Base-by-base conservation (phyloP, 2,113 vertebrate species). In the Heterochromis multidens region DNA sequence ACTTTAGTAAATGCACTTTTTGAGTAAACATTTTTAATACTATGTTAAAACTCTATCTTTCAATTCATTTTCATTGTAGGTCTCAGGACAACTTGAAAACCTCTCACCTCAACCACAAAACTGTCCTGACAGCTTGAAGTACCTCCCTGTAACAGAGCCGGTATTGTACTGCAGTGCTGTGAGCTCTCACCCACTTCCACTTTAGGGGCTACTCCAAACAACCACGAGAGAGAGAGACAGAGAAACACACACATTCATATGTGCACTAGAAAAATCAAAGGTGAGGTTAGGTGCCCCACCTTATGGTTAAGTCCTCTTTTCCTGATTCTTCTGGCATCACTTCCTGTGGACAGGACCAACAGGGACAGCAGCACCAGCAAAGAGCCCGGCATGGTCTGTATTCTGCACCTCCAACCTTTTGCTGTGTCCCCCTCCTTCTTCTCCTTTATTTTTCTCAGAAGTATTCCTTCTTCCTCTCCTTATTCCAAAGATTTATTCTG, bases 261-360 rank as follows among this genome's bases (percentile, higher is more conserved):
- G 16, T 58, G 8, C 17, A 65, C 13, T 23, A 40, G 4, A 49
- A 52, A 57, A 57, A 54, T 79, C 40, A 84, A 72, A 83, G 60
- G 40, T 80, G 49, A 86, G 40, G 56, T 77, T 65, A 78, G 58
- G 25, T 52, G 82, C 60, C 94, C 88, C 88, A 96, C 96, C 95
- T 97, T 96, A 25, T 96, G 96, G 87, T 91, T 95, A 79, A 96
- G 95, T 87, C 92, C 95, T 88, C 95, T 95, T 87, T 95, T 97
- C 90, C 93, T 93, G 87, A 96, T 93, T 87, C 88, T 88, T 46
- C 89, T 94, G 86, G 87, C 87, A 89, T 92, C 88, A 90, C 91
- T 95, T 93, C 95, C 95, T 84, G 92, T 85, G 85, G 91, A 83
- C 74, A 96, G 90, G 37, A 94, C 85, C 93, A 95, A 87, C 88